Conservation (phyloP, 2,113 vertebrate genomes). For the Pterocles gutturalis region DNA sequence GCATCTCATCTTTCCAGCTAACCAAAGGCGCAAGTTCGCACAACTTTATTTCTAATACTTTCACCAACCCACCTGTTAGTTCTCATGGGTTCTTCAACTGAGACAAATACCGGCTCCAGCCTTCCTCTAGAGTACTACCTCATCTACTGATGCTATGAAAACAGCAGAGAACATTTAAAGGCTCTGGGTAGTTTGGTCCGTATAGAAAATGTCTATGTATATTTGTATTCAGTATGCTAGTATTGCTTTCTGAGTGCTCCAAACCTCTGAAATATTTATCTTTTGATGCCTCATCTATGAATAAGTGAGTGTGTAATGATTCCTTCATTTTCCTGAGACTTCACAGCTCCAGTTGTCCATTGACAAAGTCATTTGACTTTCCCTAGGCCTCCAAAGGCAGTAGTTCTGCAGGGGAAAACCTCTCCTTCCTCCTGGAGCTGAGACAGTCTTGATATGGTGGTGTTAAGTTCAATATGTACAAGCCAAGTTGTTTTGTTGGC, state of each 20-base stretch:
- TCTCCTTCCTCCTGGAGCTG: neutral
- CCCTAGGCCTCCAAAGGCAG: neutral
- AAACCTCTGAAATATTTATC: neutral
- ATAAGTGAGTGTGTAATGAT: neutral
- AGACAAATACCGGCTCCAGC: neutral
- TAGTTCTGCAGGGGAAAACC: neutral
- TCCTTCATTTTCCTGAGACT: neutral
- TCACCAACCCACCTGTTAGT: neutral
- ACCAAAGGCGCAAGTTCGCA: neutral
- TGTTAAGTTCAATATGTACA: no score
- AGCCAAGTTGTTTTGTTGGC: no score
- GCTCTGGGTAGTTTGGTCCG: neutral
- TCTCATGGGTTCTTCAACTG: neutral
- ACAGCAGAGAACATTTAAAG: neutral
- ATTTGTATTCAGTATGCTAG: neutral
- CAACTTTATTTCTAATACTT: neutral
- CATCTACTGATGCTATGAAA: neutral
- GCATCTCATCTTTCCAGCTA: no score
- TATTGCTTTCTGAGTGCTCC: neutral
- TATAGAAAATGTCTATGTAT: neutral
- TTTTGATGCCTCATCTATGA: neutral
- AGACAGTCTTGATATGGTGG: neutral
- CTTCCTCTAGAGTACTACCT: neutral
- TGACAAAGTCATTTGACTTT: neutral
- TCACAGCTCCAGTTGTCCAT: neutral